Base-by-base conservation (phyloP, 2,888 invertebrate genomes). In the Lampropteryx suffumata region DNA sequence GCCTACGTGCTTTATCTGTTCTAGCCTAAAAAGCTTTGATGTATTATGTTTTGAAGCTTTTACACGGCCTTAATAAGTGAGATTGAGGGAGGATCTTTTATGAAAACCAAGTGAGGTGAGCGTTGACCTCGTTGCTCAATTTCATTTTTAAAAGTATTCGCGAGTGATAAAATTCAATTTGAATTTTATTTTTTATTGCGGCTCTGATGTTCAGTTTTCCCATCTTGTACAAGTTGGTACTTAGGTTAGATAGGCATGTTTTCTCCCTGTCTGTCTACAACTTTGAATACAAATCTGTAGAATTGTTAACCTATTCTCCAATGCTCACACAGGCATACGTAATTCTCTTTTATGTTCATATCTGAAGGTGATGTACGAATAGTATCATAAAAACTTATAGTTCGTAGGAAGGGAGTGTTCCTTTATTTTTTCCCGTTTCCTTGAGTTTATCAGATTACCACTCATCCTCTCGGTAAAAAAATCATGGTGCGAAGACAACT, bases 1-100 rank as follows among this genome's bases (percentile, higher is more conserved):
- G 67, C 59, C 61, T 62, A 61, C 69, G 62, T 70, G 67, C 56
- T 57, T 61, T 67, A 67, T 65, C 72, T 71, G 56, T 65, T 61
- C 59, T 59, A 58, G 44, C 50, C 57, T 57, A 61, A 62, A 65
- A 63, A 69, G 64, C 61, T 42, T 57, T 62, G 50, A 56, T 57
- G 57, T 59, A 56, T 59, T 57, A 52, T 51, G 13, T 50, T 50
- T 43, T 37, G 41, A 10, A 46, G 53, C 30, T 50, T 55, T 51
- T 51, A 27, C 33, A 34, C 10, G 40, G 27, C 40, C 39, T 17
- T 43, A 37, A 37, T 47, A 43, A 43, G 37, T 30, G 30, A 44
- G 39, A 34, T 29, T 32, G 26, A 29, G 52, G 17, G 36, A 36
- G 27, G 33, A 30, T 17, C 17, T 40, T 50, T 52, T 43, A 30